Percentiles rank a stretch among this genome's conserved stretches.
These are phyloP conservation scores for Aporophyla lueneburgensis DNA, from an alignment of 2,888 invertebrate species.

Conservation along the genomic window DNA sequence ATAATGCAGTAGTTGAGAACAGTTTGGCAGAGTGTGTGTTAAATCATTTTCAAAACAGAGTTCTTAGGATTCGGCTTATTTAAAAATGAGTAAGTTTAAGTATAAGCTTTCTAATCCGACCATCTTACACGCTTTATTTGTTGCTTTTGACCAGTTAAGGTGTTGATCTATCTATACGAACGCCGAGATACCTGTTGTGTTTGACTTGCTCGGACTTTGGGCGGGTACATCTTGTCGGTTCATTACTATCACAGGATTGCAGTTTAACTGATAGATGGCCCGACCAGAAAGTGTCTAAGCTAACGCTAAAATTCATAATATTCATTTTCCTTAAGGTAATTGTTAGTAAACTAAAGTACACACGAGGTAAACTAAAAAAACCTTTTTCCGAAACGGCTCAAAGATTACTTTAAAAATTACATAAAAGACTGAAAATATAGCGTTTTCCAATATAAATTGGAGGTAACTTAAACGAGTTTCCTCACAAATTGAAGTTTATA, in stretches of 20 bases:
- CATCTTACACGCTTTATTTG: background rate
- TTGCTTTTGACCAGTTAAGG: background rate
- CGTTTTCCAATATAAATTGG: slow-evolving; percentile 41
- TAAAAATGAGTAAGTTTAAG: background rate
- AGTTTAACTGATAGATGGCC: background rate
- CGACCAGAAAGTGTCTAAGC: background rate
- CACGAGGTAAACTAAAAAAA: background rate
- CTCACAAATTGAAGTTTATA: slow-evolving; percentile 59
- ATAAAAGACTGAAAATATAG: slow-evolving; percentile 26
- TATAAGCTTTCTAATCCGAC: background rate
- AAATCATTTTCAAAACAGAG: background rate
- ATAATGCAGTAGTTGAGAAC: background rate
- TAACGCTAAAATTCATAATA: background rate
- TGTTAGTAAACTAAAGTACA: background rate
- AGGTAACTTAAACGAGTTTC: slow-evolving; percentile 56
- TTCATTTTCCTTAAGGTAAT: background rate
- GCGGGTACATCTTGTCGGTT: background rate
- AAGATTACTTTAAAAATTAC: slow-evolving; percentile 16
- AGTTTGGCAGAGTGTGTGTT: background rate
- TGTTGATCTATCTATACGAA: too few species aligned
- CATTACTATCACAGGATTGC: background rate
- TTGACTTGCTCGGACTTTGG: background rate
- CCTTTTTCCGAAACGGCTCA: background rate
- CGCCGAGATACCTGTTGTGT: background rate
- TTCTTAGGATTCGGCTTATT: background rate